These are phyloP conservation scores for Morpho achilles DNA, from an alignment of 2,888 invertebrate genomes.

Conservation along the genomic window DNA sequence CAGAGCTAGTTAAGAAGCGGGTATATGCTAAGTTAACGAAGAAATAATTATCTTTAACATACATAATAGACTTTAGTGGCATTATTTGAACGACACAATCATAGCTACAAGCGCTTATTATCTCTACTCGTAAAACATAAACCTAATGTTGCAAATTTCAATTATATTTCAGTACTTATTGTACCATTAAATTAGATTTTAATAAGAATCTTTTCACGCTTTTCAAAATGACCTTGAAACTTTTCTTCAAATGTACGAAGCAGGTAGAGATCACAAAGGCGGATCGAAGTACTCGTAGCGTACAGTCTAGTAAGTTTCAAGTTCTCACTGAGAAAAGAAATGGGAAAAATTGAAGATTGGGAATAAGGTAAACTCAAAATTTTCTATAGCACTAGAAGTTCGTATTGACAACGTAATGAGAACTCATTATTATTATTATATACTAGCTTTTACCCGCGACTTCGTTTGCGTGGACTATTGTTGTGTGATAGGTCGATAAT, in stretches of 20 bases:
- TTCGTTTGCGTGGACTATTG: no score
- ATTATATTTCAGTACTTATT: neutral
- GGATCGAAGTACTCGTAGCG: slow-evolving; percentile 14
- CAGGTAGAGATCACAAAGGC: slow-evolving; percentile 10
- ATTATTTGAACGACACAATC: no score
- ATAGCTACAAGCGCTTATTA: no score
- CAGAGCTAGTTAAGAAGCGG: no score
- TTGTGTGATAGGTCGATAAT: no score
- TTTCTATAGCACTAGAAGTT: slow-evolving; percentile 36
- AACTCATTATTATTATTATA: no score
- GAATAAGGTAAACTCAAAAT: slow-evolving; percentile 42
- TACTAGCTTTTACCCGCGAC: no score
- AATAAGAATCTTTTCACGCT: slow-evolving; percentile 2
- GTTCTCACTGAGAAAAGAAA: slow-evolving; percentile 30
- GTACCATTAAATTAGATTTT: slow-evolving; percentile 10
- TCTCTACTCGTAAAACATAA: no score
- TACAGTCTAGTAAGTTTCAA: slow-evolving; percentile 29
- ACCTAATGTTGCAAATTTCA: no score
- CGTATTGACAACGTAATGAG: slow-evolving; percentile 10
- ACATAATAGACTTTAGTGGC: no score
- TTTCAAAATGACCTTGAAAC: slow-evolving; percentile 3
- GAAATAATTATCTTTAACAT: no score
- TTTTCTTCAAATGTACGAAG: slow-evolving; percentile 6
- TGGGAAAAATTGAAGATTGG: slow-evolving; percentile 34
- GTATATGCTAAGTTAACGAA: no score